These are phyloP conservation scores for Magallana gigas DNA, from an alignment of 1,140 invertebrate species.

Conservation along the genomic window DNA sequence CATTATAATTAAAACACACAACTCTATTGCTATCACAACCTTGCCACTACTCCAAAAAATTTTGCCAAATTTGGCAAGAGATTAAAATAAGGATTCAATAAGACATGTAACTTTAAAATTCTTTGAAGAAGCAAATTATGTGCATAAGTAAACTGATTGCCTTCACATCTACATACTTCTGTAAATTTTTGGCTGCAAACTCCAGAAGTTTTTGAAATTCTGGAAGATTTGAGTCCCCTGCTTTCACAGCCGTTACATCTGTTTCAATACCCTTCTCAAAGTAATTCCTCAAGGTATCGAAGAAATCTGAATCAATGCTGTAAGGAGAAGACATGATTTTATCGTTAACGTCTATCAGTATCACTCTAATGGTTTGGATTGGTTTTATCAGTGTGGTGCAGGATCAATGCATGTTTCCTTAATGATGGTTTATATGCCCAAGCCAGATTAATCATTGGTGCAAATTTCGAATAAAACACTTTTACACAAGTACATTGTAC, in stretches of 20 bases:
- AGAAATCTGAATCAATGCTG: constrained; percentile 73
- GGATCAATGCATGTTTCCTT: no score
- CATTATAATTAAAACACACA: no score
- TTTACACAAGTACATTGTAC: no score
- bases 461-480: no score
- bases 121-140: no score
- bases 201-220: constrained; percentile 68
- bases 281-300: constrained; percentile 68
- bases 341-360: no score
- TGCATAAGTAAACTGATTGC: not conserved
- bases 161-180: constrained; percentile 61
- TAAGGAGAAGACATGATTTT: constrained; percentile 43
- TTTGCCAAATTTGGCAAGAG: constrained; percentile 8
- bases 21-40: not conserved
- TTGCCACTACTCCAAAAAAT: not conserved
- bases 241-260: constrained; percentile 60
- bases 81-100: not conserved
- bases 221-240: constrained; percentile 62
- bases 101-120: no score
- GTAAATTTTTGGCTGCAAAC: constrained; percentile 65
- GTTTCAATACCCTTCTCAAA: constrained; percentile 68
- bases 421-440: no score
- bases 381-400: no score
- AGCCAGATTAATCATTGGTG: no score
- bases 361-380: no score